Evolutionary conservation across 2,113 vertebrate genomes (phyloP), one percentile per base, ranked within the genome.

Genomic region (Siphamia tubifer): DNA sequence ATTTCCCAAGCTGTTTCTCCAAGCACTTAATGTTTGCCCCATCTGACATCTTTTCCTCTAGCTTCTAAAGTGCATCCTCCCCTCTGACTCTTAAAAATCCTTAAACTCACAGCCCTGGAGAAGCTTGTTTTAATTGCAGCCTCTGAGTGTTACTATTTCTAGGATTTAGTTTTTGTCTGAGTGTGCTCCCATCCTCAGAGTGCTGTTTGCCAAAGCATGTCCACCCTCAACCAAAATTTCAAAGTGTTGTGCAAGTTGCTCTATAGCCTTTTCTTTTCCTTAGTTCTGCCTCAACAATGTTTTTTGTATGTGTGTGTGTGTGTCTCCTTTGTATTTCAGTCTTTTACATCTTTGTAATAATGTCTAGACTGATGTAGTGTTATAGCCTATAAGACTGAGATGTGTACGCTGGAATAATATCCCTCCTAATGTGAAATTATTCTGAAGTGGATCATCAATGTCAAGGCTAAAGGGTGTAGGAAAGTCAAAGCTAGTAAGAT

Each of bases 91-190:
- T 54, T 74, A 24, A 69, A 74, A 72, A 58, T 81, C 71, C 64
- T 82, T 39, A 40, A 34, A 27, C 68, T 54, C 11, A 11, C 65
- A 64, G 74, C 56, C 28, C 44, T 47, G 31, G 44, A 64, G 72
- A 82, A 55, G 54, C 70, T 68, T 40, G 56, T 65, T 89, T 89
- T 82, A 89, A 86, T 85, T 85, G 82, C 72, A 78, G 71, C 79
- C 61, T 85, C 49, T 47, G 62, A 76, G 67, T 79, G 82, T 79
- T 85, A 57, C 87, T 85, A 89, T 87, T 87, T 87, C 61, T 45
- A 64, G 75, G 40, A 47, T 51, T 19, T 30, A 43, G 35, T 32
- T 83, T 70, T 82, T 81, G 72, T 74, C 61, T 55, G 44, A 60
- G 47, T 57, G 61, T 11, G 39, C 58, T 57, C 45, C 77, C 54